Conservation (phyloP, 2,797 vertebrate species). For the Acropternis orthonyx region DNA sequence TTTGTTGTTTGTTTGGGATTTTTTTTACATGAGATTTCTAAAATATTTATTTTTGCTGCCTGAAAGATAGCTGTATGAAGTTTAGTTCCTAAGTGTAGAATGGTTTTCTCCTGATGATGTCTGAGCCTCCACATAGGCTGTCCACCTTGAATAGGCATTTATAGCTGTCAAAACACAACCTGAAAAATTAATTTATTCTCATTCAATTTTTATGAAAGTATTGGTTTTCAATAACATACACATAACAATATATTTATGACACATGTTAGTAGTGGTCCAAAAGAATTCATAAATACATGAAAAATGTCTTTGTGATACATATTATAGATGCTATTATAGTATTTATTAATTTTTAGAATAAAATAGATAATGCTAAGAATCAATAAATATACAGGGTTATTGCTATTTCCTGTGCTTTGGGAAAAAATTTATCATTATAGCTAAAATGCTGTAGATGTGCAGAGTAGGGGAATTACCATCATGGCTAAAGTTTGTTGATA, state of each 20-base stretch:
- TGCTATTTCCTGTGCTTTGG: constrained; percentile 27
- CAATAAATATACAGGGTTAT: not conserved
- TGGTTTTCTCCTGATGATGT: not conserved
- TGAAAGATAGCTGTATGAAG: not conserved
- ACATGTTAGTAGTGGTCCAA: constrained; percentile 12
- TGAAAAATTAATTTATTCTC: not conserved
- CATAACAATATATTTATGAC: constrained; percentile 58
- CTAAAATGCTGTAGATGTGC: not conserved
- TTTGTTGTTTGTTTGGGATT: not conserved
- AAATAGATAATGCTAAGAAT: constrained; percentile 44
- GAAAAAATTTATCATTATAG: constrained; percentile 22
- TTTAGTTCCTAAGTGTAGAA: not conserved
- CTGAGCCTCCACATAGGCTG: not conserved
- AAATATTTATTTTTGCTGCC: not conserved
- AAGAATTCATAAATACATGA: constrained; percentile 63
- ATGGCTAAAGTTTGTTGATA: not conserved
- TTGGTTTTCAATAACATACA: constrained; percentile 57
- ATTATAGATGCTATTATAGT: constrained; percentile 41
- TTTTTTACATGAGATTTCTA: not conserved
- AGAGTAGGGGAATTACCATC: constrained; percentile 23
- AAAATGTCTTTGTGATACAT: constrained; percentile 60
- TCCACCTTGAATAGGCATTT: not conserved
- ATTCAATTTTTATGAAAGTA: constrained; percentile 2
- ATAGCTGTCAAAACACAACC: constrained; percentile 30
- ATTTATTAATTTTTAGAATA: constrained; percentile 11